Percentiles rank a stretch among this genome's conserved stretches.
phyloP scores from a whole-genome alignment of 2,113 vertebrate genomes.

The Spheniscus mendiculus region DNA sequence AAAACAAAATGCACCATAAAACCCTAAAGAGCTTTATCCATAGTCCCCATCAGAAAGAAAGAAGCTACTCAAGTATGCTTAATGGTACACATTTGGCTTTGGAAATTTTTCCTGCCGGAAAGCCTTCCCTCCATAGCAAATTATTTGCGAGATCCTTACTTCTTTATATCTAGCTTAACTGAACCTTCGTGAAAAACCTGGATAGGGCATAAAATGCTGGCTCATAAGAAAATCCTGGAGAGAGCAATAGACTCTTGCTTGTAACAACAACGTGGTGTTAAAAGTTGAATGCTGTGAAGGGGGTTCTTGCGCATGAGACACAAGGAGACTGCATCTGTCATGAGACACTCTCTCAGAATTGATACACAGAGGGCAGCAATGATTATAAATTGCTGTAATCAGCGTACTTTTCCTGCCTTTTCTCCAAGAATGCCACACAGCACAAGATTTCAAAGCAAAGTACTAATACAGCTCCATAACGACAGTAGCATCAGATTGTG shows the following conservation, averaged over 20 bases:
- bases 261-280: background rate
- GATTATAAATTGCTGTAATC: background rate
- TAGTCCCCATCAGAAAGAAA: background rate
- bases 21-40: background rate
- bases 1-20: background rate
- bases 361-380: background rate
- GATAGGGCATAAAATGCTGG: background rate
- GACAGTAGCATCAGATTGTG: background rate
- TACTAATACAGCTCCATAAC: fast-evolving
- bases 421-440: background rate
- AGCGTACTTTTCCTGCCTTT: background rate
- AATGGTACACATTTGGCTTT: background rate
- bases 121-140: background rate
- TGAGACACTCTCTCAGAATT: background rate
- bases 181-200: background rate
- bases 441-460: background rate
- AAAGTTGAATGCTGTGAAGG: background rate
- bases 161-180: background rate
- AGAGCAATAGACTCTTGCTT: background rate
- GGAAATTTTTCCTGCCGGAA: background rate
- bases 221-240: background rate
- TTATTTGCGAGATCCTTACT: background rate
- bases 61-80: background rate
- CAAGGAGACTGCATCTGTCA: background rate
- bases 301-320: background rate